Evolutionary conservation across 2,797 vertebrate species (phyloP).

Genomic region (Prionace glauca): DNA sequence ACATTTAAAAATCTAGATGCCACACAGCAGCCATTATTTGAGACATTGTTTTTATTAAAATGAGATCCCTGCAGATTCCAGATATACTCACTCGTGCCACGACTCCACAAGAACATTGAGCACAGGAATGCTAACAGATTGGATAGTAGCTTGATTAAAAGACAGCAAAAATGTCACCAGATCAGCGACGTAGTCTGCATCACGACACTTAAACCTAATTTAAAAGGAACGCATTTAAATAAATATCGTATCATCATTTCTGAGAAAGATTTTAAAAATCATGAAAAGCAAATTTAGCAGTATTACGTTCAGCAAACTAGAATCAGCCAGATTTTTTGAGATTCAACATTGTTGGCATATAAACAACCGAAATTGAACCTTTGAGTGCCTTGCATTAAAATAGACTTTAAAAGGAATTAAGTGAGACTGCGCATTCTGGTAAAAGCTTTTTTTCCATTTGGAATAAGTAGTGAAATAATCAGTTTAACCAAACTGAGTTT

Average conservation of each 20-base stretch:
- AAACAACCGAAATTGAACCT: neutral
- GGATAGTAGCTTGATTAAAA: constrained; percentile 40
- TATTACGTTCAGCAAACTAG: neutral
- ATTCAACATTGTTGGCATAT: neutral
- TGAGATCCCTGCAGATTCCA: neutral
- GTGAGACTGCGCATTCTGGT: neutral
- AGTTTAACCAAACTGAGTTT: neutral
- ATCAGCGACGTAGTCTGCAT: constrained; percentile 44
- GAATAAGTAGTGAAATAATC: neutral
- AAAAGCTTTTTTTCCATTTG: neutral
- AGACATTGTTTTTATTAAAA: neutral
- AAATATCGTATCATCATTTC: neutral
- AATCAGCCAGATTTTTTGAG: neutral
- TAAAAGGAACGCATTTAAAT: neutral
- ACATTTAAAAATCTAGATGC: neutral
- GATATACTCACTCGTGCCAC: constrained; percentile 34
- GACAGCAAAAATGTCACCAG: constrained; percentile 47
- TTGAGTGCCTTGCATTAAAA: neutral
- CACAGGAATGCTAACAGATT: constrained; percentile 42
- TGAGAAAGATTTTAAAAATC: neutral
- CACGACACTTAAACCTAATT: constrained; percentile 46
- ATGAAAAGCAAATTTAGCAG: neutral
- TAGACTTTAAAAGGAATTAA: neutral
- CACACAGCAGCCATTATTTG: neutral
- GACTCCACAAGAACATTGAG: constrained; percentile 40